Base-by-base conservation (phyloP, 2,797 vertebrate species). In the Chanos chanos region DNA sequence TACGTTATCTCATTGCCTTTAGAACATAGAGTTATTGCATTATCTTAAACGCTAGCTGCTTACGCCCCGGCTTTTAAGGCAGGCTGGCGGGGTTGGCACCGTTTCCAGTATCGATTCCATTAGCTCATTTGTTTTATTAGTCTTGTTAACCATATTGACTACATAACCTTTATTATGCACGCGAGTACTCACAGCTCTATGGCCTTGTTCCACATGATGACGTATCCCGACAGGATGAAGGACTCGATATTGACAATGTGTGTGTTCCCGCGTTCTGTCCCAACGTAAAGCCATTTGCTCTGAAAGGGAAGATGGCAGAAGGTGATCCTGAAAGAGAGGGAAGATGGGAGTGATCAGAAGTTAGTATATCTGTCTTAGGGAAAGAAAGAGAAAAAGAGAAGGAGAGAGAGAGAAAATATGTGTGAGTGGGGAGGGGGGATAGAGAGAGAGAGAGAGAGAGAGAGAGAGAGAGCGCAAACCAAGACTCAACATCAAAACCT, bases 181-280 rank as follows among this genome's bases (percentile, higher is more conserved):
- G 22, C 3, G 30, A 40, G 10, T 62, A 93, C 94, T 98, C 81
- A 98, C 96, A 99, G 81, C 87, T 97, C 94, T 82, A 97, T 97
- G 82, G 95, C 94, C 85, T 97, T 98, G 89, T 99, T 99, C 96
- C 96, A 99, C 95, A 98, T 99, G 79, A 99, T 96, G 82, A 98
- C 94, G 18, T 99, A 99, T 89, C 96, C 96, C 21, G 96, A 99
- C 78, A 99, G 89, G 82, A 97, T 71, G 77, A 98, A 99, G 81
- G 95, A 98, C 80, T 98, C 95, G 4, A 97, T 94, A 88, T 99
- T 98, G 91, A 98, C 95, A 74, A 99, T 93, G 81, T 99, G 94
- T 51, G 94, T 98, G 84, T 99, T 99, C 65, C 96, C 96, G 3
- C 93, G 91, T 81, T 98, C 95, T 25, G 96, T 99, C 69, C 95